phyloP scores from a whole-genome alignment of 2,113 vertebrate species.

The Glareola pratincola region DNA sequence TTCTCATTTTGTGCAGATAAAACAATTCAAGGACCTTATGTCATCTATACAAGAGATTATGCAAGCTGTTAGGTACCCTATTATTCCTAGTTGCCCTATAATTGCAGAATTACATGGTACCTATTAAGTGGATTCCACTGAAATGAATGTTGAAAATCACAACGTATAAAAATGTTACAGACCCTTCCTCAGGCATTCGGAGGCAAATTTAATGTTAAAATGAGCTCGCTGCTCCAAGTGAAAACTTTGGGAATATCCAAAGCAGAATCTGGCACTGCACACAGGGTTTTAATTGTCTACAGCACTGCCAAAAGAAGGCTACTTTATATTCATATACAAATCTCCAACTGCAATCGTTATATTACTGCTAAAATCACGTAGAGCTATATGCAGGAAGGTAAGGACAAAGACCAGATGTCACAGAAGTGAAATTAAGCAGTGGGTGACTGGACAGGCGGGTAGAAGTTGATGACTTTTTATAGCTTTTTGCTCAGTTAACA shows the following conservation, averaged over 20 bases:
- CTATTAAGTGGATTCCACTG: neutral
- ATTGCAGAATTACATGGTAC: neutral
- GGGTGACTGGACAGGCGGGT: neutral
- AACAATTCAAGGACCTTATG: neutral
- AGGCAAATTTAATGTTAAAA: neutral
- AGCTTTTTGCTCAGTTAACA: neutral
- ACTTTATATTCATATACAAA: neutral
- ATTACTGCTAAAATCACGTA: neutral
- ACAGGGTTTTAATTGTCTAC: neutral
- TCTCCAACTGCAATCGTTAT: neutral
- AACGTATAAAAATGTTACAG: rapidly evolving
- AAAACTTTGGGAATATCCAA: neutral
- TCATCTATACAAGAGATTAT: neutral
- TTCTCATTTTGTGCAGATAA: neutral
- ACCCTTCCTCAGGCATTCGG: neutral
- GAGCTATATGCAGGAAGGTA: neutral
- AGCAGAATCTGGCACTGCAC: neutral
- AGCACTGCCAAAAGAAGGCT: neutral
- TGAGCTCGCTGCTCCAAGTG: neutral
- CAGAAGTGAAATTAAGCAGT: neutral
- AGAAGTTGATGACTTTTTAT: neutral
- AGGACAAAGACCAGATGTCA: neutral
- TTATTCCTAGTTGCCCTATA: neutral
- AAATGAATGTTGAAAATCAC: neutral
- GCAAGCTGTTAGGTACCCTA: neutral